These are phyloP conservation scores for Allygus modestus DNA, from an alignment of 2,888 invertebrate genomes.

Conservation along the genomic window DNA sequence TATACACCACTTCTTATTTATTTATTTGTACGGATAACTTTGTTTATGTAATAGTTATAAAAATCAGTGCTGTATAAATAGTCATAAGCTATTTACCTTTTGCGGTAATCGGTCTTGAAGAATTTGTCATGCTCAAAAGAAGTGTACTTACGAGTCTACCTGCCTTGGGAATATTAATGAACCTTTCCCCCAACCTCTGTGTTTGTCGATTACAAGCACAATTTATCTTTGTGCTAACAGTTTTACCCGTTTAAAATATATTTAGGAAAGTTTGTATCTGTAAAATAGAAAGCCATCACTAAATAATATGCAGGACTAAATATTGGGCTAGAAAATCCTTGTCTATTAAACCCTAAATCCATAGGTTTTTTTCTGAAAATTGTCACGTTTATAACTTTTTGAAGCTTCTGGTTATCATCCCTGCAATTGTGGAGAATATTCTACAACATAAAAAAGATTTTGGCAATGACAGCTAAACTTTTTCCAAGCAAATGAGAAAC, in stretches of 20 bases:
- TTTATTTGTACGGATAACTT: conserved; percentile 2
- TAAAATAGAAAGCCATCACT: too few species aligned
- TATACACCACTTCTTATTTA: conserved; percentile 36
- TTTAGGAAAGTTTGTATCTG: too few species aligned
- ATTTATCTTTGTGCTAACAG: neutral
- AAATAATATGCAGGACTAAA: neutral
- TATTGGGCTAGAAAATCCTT: neutral
- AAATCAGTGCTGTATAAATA: neutral
- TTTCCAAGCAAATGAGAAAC: too few species aligned
- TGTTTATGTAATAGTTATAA: neutral
- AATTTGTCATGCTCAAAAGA: conserved; percentile 41
- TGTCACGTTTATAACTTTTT: neutral
- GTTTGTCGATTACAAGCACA: neutral
- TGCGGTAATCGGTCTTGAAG: neutral
- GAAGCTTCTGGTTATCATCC: too few species aligned
- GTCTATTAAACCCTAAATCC: too few species aligned
- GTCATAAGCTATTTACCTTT: neutral
- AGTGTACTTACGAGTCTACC: conserved; percentile 48
- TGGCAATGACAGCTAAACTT: too few species aligned
- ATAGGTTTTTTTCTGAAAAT: neutral
- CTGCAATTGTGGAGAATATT: too few species aligned
- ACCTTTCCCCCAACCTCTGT: neutral
- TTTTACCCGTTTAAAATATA: neutral
- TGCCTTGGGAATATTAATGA: neutral
- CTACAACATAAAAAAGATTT: too few species aligned